Base-by-base conservation (phyloP, 2,797 vertebrate genomes). In the Pelobates cultripes region DNA sequence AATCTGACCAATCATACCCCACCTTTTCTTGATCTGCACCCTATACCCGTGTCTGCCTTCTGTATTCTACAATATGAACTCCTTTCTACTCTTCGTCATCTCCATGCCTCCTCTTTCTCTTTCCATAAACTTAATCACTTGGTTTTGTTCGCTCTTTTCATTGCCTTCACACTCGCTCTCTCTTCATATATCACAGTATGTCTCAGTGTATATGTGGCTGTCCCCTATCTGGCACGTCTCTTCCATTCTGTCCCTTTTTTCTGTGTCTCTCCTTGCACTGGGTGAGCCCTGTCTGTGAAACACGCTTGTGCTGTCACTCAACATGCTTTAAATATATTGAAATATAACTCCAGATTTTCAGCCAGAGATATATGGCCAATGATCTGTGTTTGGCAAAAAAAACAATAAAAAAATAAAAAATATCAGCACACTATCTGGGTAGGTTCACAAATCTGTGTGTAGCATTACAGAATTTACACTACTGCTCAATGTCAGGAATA, bases 281-380 rank as follows among this genome's bases (percentile, higher is more conserved):
- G 51, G 51, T 69, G 71, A 75, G 71, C 66, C 17, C 73, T 64
- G 67, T 84, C 72, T 79, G 75, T 79, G 73, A 43, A 79, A 75
- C 71, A 75, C 79, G 70, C 72, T 75, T 61, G 77, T 84, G 82
- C 68, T 84, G 72, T 83, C 73, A 67, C 55, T 83, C 77, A 79
- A 71, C 77, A 84, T 79, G 82, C 82, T 84, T 84, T 84, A 79
- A 84, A 84, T 84, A 84, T 84, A 84, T 75, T 84, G 79, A 84
- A 84, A 79, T 79, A 84, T 79, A 79, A 69, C 67, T 79, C 55
- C 42, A 73, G 55, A 66, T 73, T 73, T 73, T 69, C 75, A 83
- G 70, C 70, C 70, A 68, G 61, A 82, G 47, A 53, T 68, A 45
- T 40, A 66, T n/a, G 42, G 15, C 43, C 68, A 70, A 17, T n/a